These are phyloP conservation scores for Globodera ellingtonae DNA, from an alignment of 1,140 invertebrate species.

Conservation along the genomic window DNA sequence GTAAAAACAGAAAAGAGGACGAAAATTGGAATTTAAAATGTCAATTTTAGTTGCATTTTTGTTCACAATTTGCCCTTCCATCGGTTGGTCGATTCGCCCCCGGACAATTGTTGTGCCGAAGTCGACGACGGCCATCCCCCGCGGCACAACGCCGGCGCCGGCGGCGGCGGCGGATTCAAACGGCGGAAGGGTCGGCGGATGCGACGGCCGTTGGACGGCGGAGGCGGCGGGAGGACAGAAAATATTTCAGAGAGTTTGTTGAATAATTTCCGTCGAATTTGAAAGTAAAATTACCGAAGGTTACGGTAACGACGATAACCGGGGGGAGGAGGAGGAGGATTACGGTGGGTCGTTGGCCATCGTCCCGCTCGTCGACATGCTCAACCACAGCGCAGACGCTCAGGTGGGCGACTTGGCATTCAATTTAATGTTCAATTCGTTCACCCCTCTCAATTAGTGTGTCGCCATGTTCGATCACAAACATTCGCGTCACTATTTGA, in stretches of 20 bases:
- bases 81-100: constrained; percentile 11
- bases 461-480: constrained; percentile 21
- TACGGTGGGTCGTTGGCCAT: constrained; percentile 72
- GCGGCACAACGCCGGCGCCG: neutral
- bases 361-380: constrained; percentile 78
- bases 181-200: neutral
- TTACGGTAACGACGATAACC: neutral
- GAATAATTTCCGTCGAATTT: no score
- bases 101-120: no score
- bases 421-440: neutral
- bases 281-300: no score
- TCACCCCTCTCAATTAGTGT: neutral
- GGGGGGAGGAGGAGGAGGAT: neutral
- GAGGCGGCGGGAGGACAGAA: neutral
- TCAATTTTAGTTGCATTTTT: constrained; percentile 69
- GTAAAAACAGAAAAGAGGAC: neutral
- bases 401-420: constrained; percentile 50
- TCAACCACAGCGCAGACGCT: constrained; percentile 75
- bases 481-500: constrained; percentile 50
- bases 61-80: constrained; percentile 49
- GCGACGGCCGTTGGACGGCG: neutral
- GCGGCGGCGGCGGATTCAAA: neutral
- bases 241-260: no score
- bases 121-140: neutral
- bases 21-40: neutral